Evolutionary conservation across 2,888 invertebrate genomes (phyloP), one percentile per base, ranked within the genome.

Genomic region (Vanessa cardui): DNA sequence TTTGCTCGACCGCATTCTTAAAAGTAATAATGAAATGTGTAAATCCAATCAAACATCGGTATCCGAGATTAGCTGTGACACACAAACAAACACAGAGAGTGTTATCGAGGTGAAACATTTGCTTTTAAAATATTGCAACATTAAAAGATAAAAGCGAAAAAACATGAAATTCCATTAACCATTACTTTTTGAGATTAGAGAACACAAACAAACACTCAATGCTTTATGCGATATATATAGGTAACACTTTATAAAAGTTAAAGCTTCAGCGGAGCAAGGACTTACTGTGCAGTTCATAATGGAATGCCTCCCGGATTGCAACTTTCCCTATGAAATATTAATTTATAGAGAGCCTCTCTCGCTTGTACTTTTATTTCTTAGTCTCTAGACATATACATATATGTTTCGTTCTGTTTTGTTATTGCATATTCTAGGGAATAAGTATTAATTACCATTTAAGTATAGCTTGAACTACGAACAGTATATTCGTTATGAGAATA

Each of bases 271-370:
- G 56, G 39, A 9, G 18, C 18, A 58, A 31, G 47, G 46, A 54
- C 46, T 65, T 46, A 64, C 52, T 70, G 64, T 62, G 26, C 62
- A 49, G 59, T 63, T 64, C 58, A 65, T 72, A 67, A 70, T 64
- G 31, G 44, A 64, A 54, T 64, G 50, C 62, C 52, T 46, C 46
- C 62, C 47, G 64, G 62, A 64, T 67, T 64, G 67, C 66, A 67
- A 69, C 54, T 67, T 67, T 60, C 62, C 54, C 59, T 56, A 56
- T 69, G 64, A 72, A 72, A 69, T 69, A 72, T 72, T 72, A 69
- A 72, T 69, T 69, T 63, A 60, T 47, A 64, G 54, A 60, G 50
- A 61, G 66, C 63, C 61, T 64, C 62, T 56, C 67, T 64, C 16
- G 54, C 33, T 63, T 56, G 60, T 66, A 69, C 50, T 69, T 67